phyloP scores from a whole-genome alignment of 2,113 vertebrate species.

The Amphiprion ocellaris region DNA sequence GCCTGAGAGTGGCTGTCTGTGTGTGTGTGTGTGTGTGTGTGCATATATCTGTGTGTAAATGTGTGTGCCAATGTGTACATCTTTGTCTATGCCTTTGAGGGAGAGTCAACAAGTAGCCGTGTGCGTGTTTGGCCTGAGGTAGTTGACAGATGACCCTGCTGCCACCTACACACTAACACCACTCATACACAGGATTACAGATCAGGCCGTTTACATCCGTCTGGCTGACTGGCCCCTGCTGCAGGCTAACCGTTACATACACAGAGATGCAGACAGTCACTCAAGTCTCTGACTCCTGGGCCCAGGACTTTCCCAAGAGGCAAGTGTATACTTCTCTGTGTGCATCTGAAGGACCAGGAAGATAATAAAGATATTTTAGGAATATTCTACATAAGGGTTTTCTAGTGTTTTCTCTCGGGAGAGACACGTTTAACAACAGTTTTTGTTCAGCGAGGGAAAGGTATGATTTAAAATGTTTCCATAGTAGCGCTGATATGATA shows the following conservation, averaged over 20 bases:
- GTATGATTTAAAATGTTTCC: too few relatives aligned
- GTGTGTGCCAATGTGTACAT: conserved; percentile 44
- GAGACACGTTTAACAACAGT: background rate
- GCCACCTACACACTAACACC: conserved; percentile 72
- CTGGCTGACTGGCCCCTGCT: conserved; percentile 61
- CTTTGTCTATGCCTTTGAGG: conserved; percentile 35
- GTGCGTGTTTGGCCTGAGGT: conserved; percentile 60
- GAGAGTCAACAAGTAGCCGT: conserved; percentile 65
- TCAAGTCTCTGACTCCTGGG: conserved; percentile 47
- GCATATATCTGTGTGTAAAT: conserved; percentile 34
- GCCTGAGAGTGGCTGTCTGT: conserved; percentile 46
- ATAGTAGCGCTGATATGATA: too few relatives aligned
- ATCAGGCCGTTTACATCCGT: conserved; percentile 69
- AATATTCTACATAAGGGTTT: background rate
- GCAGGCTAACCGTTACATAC: conserved; percentile 66
- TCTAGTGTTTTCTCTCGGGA: background rate
- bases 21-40: conserved; percentile 29
- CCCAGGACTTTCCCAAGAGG: conserved; percentile 12
- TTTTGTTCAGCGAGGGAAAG: background rate
- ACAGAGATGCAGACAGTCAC: conserved; percentile 52
- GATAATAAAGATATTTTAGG: background rate
- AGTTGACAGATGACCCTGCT: conserved; percentile 75
- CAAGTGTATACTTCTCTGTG: background rate
- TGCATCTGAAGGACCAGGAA: background rate
- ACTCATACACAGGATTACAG: conserved; percentile 68